Percentiles rank a stretch among this genome's conserved stretches.
Evolutionary conservation across 2,797 vertebrate genomes (phyloP).

Genomic region (Channallabes apus): DNA sequence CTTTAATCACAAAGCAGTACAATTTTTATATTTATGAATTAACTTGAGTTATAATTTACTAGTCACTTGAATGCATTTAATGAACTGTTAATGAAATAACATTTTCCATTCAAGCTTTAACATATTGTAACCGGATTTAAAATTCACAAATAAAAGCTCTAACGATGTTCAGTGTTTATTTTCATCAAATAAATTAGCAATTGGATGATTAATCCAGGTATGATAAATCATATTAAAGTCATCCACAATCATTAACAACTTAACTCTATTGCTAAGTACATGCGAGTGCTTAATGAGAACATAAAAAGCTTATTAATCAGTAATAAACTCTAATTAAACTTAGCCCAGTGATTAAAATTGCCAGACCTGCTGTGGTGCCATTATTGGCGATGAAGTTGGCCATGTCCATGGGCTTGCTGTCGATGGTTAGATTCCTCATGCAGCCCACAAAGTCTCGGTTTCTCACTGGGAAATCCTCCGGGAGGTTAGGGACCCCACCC

Average conservation of each 20-base stretch:
- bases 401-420: slow-evolving; percentile 89
- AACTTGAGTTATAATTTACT: neutral
- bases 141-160: neutral
- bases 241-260: neutral
- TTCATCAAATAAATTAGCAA: neutral
- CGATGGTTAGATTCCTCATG: slow-evolving; percentile 93
- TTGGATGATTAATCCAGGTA: neutral
- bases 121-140: neutral
- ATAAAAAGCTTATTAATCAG: neutral
- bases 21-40: neutral
- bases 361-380: slow-evolving; percentile 86
- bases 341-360: neutral
- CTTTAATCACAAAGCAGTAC: neutral
- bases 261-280: neutral
- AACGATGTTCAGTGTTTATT: neutral
- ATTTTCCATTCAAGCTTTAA: neutral
- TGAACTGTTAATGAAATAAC: neutral
- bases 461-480: slow-evolving; percentile 92
- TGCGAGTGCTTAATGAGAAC: neutral
- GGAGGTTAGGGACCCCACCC: slow-evolving; percentile 93
- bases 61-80: neutral
- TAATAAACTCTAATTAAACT: neutral
- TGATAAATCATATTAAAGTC: neutral
- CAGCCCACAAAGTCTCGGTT: slow-evolving; percentile 95
- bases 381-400: slow-evolving; percentile 95